phyloP scores from a whole-genome alignment of 2,113 vertebrate genomes.

The Tauraco erythrolophus region DNA sequence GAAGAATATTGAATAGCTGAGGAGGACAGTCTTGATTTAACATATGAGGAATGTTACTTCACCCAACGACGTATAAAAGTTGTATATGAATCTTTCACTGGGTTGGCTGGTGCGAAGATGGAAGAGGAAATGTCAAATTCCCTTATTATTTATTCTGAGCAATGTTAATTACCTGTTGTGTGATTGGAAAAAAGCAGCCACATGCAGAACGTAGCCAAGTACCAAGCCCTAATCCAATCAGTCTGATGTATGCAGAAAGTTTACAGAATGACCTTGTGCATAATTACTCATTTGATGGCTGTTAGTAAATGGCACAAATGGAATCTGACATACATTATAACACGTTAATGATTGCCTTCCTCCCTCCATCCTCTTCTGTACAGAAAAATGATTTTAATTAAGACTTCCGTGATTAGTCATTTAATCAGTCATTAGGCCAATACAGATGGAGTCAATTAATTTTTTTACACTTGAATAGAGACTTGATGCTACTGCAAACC shows the following conservation, averaged over 20 bases:
- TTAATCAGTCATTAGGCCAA: slow-evolving; percentile 80
- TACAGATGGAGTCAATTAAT: slow-evolving; percentile 78
- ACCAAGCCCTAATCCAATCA: slow-evolving; percentile 13
- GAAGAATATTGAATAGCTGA: background rate
- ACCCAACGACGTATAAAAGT: background rate
- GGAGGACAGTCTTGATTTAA: background rate
- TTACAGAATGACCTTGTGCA: slow-evolving; percentile 57
- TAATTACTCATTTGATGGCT: slow-evolving; percentile 59
- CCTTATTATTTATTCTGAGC: slow-evolving; percentile 7
- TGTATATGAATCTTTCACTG: background rate
- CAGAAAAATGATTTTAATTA: slow-evolving; percentile 78
- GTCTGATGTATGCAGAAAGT: background rate
- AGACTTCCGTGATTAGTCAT: slow-evolving; percentile 79
- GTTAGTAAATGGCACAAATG: slow-evolving; percentile 54
- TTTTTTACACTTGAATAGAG: slow-evolving; percentile 75
- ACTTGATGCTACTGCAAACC: slow-evolving; percentile 59
- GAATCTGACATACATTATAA: slow-evolving; percentile 56
- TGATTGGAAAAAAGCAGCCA: slow-evolving; percentile 4
- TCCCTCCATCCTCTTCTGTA: slow-evolving; percentile 54
- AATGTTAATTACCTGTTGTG: slow-evolving; percentile 20
- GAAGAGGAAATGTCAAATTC: slow-evolving; percentile 14
- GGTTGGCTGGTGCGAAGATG: background rate
- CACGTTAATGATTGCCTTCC: slow-evolving; percentile 63
- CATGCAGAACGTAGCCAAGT: slow-evolving; percentile 13
- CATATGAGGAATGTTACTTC: background rate